Evolutionary conservation across 64 coral and sea anemone species (phyloP), one percentile per base, ranked within the genome.

Genomic region (Pocillopora damicornis): DNA sequence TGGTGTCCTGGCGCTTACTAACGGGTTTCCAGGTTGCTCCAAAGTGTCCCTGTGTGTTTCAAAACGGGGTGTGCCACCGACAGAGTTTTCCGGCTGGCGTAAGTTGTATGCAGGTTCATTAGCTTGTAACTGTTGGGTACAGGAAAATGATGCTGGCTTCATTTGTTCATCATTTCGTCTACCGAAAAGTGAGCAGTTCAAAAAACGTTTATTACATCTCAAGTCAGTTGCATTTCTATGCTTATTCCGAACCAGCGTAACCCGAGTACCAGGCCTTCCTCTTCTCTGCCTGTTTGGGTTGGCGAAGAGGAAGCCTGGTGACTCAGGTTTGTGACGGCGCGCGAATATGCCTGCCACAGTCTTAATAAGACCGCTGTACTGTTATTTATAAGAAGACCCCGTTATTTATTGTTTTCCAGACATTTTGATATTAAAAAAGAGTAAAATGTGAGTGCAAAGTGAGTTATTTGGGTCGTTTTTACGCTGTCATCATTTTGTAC

Each of bases 401-500:
- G 64, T 80, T 87, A 87, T 92, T 87, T 92, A 92, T 92, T 87
- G 61, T 80, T 78, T 79, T 72, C n/a, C 69, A 84, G n/a, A 79
- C 20, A 76, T 77, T 85, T 95, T 95, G 88, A 89, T 88, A 75
- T 87, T 51, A 89, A 79, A 61, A 83, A 57, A 88, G 77, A 74
- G 87, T 92, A 73, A 67, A 67, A 78, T 81, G 87, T 79, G 75
- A 82, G 79, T 95, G 87, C 78, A 61, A 58, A 78, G 60, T 90
- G 78, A 63, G 79, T 89, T 90, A 60, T 94, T 86, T 87, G 74
- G 88, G 87, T 81, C 64, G 58, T 90, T 90, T 95, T 85, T 86
- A 92, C 81, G 75, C 38, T 74, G 87, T 89, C 87, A 92, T 15
- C 88, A 92, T 96, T 96, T 96, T 96, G 91, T 96, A 93, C 81